These are phyloP conservation scores for Apostichopus japonicus DNA, from an alignment of 35 echinoderm and acorn worm species.

Conservation along the genomic window DNA sequence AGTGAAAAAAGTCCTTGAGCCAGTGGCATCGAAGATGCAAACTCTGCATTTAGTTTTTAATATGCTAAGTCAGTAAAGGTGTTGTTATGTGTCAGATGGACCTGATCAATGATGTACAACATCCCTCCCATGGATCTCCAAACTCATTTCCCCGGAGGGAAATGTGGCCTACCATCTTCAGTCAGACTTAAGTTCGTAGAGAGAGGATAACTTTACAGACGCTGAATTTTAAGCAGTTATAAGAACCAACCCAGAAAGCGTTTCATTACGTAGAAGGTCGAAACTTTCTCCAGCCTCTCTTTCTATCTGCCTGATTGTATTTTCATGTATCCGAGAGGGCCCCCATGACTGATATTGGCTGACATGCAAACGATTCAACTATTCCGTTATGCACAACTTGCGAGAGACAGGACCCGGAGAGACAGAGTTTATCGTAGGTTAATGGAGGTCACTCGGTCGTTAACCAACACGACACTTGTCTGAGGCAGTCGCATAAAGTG, in stretches of 20 bases:
- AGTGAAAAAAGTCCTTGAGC: no score
- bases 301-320: not conserved
- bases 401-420: not conserved
- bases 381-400: conserved; percentile 28
- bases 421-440: not conserved
- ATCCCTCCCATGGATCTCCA: not conserved
- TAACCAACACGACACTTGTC: conserved; percentile 1
- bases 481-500: not conserved
- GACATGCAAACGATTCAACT: conserved; percentile 37
- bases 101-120: conserved; percentile 1
- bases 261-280: conserved; percentile 40
- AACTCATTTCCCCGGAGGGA: conserved; percentile 33
- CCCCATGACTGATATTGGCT: conserved; percentile 52
- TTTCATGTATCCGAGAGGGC: not conserved
- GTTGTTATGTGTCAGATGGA: not conserved
- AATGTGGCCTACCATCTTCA: not conserved
- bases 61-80: no score
- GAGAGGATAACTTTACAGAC: not conserved
- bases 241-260: conserved; percentile 44
- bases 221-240: conserved; percentile 44
- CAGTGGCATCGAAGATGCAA: no score
- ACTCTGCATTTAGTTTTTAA: no score
- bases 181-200: not conserved
- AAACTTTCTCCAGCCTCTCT: conserved; percentile 13
- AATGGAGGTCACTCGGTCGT: conserved; percentile 18